Percentiles rank a stretch among this genome's conserved stretches.
These are phyloP conservation scores for Heliconius hortense DNA, from an alignment of 2,888 invertebrate species.

Conservation along the genomic window DNA sequence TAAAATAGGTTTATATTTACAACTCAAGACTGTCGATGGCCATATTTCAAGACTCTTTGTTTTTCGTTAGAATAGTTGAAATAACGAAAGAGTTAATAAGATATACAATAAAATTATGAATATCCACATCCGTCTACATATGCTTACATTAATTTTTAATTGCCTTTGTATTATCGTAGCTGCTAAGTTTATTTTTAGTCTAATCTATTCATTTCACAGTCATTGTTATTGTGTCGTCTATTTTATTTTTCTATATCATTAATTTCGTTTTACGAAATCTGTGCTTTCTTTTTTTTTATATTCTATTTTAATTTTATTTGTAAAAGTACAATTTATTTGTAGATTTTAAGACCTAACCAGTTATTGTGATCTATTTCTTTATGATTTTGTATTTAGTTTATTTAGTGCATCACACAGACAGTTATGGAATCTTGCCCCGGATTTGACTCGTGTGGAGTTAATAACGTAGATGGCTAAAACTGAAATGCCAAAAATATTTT, in stretches of 20 bases:
- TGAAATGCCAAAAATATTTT: slow-evolving; percentile 32
- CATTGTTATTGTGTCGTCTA: slow-evolving; percentile 25
- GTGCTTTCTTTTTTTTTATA: slow-evolving; percentile 21
- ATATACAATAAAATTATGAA: not conserved
- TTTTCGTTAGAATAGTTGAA: too few relatives aligned
- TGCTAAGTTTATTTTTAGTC: slow-evolving; percentile 33
- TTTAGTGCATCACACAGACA: slow-evolving; percentile 18
- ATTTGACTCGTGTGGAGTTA: slow-evolving; percentile 21
- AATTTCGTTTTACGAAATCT: slow-evolving; percentile 21
- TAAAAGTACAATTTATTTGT: slow-evolving; percentile 42
- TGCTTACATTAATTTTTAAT: slow-evolving; percentile 19
- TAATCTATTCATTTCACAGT: slow-evolving; percentile 35
- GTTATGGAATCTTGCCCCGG: slow-evolving; percentile 36
- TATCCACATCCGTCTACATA: slow-evolving; percentile 9
- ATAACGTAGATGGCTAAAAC: slow-evolving; percentile 17
- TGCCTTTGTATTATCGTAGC: slow-evolving; percentile 24
- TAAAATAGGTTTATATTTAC: too few relatives aligned
- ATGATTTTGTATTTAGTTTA: slow-evolving; percentile 38
- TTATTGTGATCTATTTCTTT: slow-evolving; percentile 38
- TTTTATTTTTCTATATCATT: slow-evolving; percentile 14
- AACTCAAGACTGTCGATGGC: too few relatives aligned
- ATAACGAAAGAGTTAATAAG: too few relatives aligned
- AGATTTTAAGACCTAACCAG: slow-evolving; percentile 34
- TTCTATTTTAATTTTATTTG: slow-evolving; percentile 34
- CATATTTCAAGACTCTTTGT: too few relatives aligned